Percentiles rank a stretch among this genome's conserved stretches.
Conservation (phyloP, 2,888 invertebrate species). For the Yponomeuta plumbellus region DNA sequence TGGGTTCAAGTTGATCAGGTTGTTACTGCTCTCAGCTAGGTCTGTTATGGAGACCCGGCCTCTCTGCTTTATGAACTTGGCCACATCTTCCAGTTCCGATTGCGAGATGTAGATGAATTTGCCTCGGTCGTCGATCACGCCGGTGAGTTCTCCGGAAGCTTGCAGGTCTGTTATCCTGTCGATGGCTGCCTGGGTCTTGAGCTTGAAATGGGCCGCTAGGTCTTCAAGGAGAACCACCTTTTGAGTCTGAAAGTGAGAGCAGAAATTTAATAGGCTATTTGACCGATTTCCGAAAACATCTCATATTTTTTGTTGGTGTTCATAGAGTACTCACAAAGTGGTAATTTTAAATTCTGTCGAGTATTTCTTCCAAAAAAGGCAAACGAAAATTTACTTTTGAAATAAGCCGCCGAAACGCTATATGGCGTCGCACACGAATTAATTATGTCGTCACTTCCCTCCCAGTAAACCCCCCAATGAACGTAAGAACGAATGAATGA, state of each 20-base stretch:
- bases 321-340: too few species aligned
- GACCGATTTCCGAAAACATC: too few species aligned
- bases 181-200: constrained; percentile 93
- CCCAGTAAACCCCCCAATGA: too few species aligned
- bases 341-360: too few species aligned
- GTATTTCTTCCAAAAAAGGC: too few species aligned
- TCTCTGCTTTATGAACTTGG: constrained; percentile 95
- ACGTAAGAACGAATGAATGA: too few species aligned
- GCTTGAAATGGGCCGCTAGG: constrained; percentile 91
- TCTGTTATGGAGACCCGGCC: constrained; percentile 96
- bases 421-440: too few species aligned
- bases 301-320: too few species aligned
- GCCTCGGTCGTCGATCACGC: constrained; percentile 98
- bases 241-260: constrained; percentile 75
- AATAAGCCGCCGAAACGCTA: too few species aligned
- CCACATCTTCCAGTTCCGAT: constrained; percentile 93
- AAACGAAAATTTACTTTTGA: too few species aligned
- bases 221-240: constrained; percentile 97
- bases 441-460: too few species aligned
- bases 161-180: constrained; percentile 92
- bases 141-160: constrained; percentile 88
- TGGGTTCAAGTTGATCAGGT: constrained; percentile 89
- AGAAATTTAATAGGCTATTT: background rate
- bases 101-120: constrained; percentile 98
- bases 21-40: constrained; percentile 95